Evolutionary conservation across 2,113 vertebrate species (phyloP).

Genomic region (Cepphus grylle): DNA sequence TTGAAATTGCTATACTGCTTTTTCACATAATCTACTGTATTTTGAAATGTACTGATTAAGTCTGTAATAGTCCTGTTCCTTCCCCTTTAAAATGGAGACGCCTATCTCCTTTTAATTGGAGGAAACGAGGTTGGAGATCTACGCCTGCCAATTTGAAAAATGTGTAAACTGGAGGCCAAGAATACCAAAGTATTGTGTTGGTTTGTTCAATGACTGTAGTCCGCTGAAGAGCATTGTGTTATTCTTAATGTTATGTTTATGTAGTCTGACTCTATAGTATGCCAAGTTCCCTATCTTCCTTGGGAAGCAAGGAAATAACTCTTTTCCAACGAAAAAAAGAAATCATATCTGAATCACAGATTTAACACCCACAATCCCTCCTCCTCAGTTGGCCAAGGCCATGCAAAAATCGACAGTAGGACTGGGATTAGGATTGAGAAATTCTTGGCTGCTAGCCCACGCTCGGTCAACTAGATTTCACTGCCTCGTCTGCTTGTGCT

Average conservation of each 20-base stretch:
- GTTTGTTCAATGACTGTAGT: not conserved
- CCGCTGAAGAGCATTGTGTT: not conserved
- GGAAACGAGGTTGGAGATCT: not conserved
- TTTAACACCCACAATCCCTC: not conserved
- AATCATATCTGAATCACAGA: not conserved
- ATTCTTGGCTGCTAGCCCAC: not conserved
- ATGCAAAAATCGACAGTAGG: not conserved
- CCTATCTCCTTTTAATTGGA: not conserved
- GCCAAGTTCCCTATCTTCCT: not conserved
- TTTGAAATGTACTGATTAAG: not conserved
- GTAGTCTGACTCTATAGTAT: not conserved
- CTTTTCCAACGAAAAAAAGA: not conserved
- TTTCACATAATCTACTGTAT: not conserved
- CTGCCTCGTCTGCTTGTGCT: not conserved
- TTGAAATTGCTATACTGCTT: constrained; percentile 17
- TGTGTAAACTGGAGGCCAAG: not conserved
- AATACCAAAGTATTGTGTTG: not conserved
- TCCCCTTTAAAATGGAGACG: not conserved
- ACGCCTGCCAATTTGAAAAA: not conserved
- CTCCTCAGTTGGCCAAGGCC: not conserved
- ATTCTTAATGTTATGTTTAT: not conserved
- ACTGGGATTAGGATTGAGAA: not conserved
- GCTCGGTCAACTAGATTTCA: not conserved
- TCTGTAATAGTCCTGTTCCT: not conserved
- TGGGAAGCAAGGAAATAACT: not conserved